These are phyloP conservation scores for Agelas oroides DNA, from an alignment of 37 sponge, comb jelly and placozoan genomes.

Conservation along the genomic window DNA sequence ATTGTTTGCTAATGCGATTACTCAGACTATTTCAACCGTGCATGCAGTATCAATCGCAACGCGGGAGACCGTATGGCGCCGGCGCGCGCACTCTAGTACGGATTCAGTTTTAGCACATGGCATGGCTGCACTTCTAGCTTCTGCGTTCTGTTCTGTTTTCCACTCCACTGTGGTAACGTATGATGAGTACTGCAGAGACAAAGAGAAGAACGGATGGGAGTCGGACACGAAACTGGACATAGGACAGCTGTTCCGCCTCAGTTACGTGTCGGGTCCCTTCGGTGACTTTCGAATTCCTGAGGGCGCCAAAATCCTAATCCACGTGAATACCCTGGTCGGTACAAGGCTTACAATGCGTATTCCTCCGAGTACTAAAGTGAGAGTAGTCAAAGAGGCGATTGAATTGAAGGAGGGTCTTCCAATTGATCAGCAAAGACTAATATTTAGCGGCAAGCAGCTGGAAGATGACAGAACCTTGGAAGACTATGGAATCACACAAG, in stretches of 20 bases:
- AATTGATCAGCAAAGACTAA: slow-evolving; percentile 5
- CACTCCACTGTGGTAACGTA: neutral
- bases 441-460: slow-evolving; percentile 12
- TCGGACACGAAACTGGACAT: neutral
- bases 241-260: neutral
- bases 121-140: neutral
- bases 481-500: neutral
- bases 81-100: too few relatives aligned
- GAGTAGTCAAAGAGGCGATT: neutral
- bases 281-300: neutral
- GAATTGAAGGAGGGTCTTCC: neutral
- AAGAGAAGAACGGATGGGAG: neutral
- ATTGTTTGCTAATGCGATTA: too few relatives aligned
- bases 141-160: neutral
- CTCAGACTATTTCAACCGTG: too few relatives aligned
- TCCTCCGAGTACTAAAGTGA: neutral
- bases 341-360: neutral
- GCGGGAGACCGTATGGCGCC: too few relatives aligned
- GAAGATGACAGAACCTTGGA: slow-evolving; percentile 4
- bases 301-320: neutral
- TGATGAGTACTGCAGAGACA: neutral
- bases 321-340: slow-evolving; percentile 22
- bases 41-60: too few relatives aligned
- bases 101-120: too few relatives aligned
- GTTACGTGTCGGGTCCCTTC: neutral